Evolutionary conservation across 2,113 vertebrate genomes (phyloP), one percentile per base, ranked within the genome.

Genomic region (Pomatorhinus ruficollis): DNA sequence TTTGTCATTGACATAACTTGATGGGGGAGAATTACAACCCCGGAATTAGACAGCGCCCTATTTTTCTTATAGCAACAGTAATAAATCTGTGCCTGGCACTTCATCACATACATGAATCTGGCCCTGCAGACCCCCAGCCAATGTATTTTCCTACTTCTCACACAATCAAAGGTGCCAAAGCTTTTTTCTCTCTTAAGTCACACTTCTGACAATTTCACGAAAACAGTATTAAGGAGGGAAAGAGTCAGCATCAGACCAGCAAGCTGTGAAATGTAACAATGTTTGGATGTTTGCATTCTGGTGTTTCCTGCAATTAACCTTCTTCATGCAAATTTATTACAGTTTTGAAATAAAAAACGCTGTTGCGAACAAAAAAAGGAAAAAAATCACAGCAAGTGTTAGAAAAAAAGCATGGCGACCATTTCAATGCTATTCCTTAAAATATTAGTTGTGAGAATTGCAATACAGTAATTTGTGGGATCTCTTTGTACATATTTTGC

Each of bases 81-180:
- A 84, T 71, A 92, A 92, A 95, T 92, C 88, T 83, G 35, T 72
- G 87, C 77, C 91, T 93, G 87, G 66, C 75, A 87, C 70, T 87
- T 37, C 16, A 17, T 37, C 40, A 6, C 5, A 8, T 49, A n/a
- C 52, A 40, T 68, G 87, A 87, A 92, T 83, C 76, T 83, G 75
- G 57, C 53, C 87, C 50, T 70, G 39, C 78, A 79, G 42, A 86
- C 75, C 84, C 84, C 63, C 88, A 92, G 87, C 74, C 84, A 86
- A 45, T 19, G 68, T 54, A 35, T 94, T 95, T 90, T 77, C 78
- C 70, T 85, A n/a, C 33, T 89, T 95, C 57, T 68, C 86, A 90
- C 76, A 66, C 72, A 86, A 89, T 60, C 92, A 83, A 90, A 93
- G 19, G 79, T 92, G 88, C 79, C 90, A 95, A 93, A 47, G 45